Base-by-base conservation (phyloP, 2,888 invertebrate genomes). In the Pyrocoelia pectoralis region DNA sequence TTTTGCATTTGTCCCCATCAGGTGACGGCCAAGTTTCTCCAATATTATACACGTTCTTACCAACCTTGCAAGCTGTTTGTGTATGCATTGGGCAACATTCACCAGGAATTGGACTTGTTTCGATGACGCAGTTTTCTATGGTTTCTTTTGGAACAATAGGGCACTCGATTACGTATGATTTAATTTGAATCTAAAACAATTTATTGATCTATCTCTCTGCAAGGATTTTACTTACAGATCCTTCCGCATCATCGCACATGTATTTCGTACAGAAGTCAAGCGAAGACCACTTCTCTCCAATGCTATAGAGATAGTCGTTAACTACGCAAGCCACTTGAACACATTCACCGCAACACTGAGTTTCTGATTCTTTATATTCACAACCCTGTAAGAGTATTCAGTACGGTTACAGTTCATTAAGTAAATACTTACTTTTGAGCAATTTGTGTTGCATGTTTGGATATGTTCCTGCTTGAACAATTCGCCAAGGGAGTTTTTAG, bases 331-430 rank as follows among this genome's bases (percentile, higher is more conserved):
- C 86, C 2, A 84, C 82, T 10, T 87, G 86, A 41, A 82, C 76
- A 76, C 91, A 91, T 49, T 82, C 79, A 1, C 91, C 91, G 74
- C 91, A 91, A 72, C 91, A 91, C 24, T 70, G 73, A 10, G 78
- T 70, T 1, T 73, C 67, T 5, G 83, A 72, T 1, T 84, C 74
- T 13, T 75, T 72, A 71, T 91, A 90, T 53, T 77, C 77, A 81
- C 85, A 89, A 0, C 92, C 93, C 24, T 24, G 3, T 5, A 24
- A 24, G 24, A 24, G n/a, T n/a, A n/a, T n/a, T n/a, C n/a, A n/a
- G n/a, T n/a, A n/a, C n/a, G n/a, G n/a, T n/a, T n/a, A n/a, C n/a
- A n/a, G n/a, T n/a, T n/a, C n/a, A n/a, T n/a, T n/a, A n/a, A n/a
- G n/a, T n/a, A n/a, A 24, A 24, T 6, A 6, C 6, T 3, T 74